Base-by-base conservation (phyloP, 2,113 vertebrate genomes). In the Lonchura striata region DNA sequence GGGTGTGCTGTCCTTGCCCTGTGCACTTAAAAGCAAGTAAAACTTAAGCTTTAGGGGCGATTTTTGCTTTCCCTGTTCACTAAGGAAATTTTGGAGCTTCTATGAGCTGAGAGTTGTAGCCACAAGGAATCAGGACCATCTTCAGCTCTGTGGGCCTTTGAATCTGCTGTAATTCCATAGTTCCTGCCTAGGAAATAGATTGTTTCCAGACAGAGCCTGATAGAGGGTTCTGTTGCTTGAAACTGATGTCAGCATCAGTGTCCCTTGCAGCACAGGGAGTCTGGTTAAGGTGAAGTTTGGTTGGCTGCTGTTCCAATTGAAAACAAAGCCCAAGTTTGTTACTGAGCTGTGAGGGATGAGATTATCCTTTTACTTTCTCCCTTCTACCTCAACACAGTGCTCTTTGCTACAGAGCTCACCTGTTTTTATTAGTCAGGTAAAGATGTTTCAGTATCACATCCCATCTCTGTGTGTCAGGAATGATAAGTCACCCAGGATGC, bases 91-190 rank as follows among this genome's bases (percentile, higher is more conserved):
- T 84, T 76, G 44, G 18, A 79, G 78, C 35, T 68, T 3, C 37
- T 64, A 0, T 16, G 31, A 85, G 74, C 74, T 85, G 57, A 47
- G 79, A 52, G 30, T 35, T n/a, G 42, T 25, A 76, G 21, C 61
- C 53, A 17, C 0, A 0, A 56, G 81, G 44, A 94, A 46, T 49
- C 7, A 10, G 41, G 46, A 49, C 14, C 10, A 1, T 15, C 69
- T 84, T 47, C 50, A 87, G 50, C 46, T 57, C 66, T 64, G 8
- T 65, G 41, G 31, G 15, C 35, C 23, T 61, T 78, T 39, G 24
- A 74, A 11, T 88, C 60, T 86, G 20, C 27, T 61, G 0, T 4
- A 71, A 53, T 87, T 90, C 60, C 56, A 24, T 70, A 72, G 18
- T 27, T 78, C 11, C 84, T 80, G 35, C 56, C 44, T 74, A 28